Base-by-base conservation (phyloP, 1,140 invertebrate species). In the Pseudomyrmex sp. region DNA sequence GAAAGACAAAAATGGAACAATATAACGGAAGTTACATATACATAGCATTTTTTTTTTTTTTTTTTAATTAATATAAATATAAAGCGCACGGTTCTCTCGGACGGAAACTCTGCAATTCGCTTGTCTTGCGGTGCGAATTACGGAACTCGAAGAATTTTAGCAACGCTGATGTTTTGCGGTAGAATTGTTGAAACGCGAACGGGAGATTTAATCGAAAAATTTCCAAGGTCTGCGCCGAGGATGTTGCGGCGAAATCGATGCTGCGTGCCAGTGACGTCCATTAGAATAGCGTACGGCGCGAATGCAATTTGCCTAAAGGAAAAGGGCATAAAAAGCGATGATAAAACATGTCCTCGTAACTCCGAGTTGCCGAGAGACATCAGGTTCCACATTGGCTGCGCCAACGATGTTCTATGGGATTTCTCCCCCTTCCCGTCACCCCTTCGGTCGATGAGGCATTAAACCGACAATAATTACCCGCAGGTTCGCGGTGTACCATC, bases 401-500 rank as follows among this genome's bases (percentile, higher is more conserved):
- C 75, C 54, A 10, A 20, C 54, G 58, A 10, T 61, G 54, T 87
- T 87, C 85, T 58, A 87, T 73, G 73, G 85, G 85, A 56, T 87
- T 23, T 69, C 35, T 35, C 35, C 35, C 35, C 26, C 4, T 35
- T 35, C 26, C 35, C 35, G 5, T 0, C 35, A 4, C 35, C 5
- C 35, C 35, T 35, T 65, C 82, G 82, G 82, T 87, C 85, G 86
- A 83, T 88, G 83, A 74, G 61, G 89, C 88, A 90, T 90, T 90
- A 90, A 90, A 90, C 77, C 82, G 75, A 68, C 76, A 90, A 88
- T 91, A 91, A 91, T 90, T 90, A 84, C 83, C 82, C 85, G 70
- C 72, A 82, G 79, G 58, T 65, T 65, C 68, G 79, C 70, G 85
- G 84, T 89, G 65, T 56, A 76, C 82, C 86, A 54, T 83, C 87